Evolutionary conservation across 2,113 vertebrate genomes (phyloP), one percentile per base, ranked within the genome.

Genomic region (Podarcis raffonei): DNA sequence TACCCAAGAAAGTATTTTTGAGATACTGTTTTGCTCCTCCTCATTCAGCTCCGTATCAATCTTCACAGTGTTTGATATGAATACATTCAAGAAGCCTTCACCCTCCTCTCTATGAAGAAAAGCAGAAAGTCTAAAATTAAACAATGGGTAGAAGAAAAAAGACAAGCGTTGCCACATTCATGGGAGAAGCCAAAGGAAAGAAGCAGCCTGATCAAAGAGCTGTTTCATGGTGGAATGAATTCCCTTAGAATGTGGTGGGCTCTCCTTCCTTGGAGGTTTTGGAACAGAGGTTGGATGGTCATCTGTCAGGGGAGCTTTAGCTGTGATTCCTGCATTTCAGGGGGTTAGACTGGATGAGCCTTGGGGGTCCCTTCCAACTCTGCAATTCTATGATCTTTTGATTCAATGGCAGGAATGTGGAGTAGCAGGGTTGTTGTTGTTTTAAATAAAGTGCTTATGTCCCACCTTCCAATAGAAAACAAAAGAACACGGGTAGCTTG

Each of bases 21-120:
- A 32, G 0, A 42, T 7, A 42, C 8, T 0, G 42, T 1, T 42
- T 42, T 42, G 42, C 42, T 42, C 42, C 6, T 42, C 6, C 6
- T 96, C 91, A 75, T 90, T 94, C 5, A 96, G 62, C 90, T 96
- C 94, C 22, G 92, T 93, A 27, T 96, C 96, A 6, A 96, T 89
- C 11, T 96, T 93, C 68, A 95, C 94, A 3, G 96, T 91, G 77
- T 95, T 96, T 42, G 88, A 90, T 78, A 96, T 94, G 0, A 95
- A 95, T 83, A 89, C 94, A 30, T 96, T 94, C 69, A 96, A 91
- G 88, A 96, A 97, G 87, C 96, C 96, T 74, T 95, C 91, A 12
- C 93, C 95, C 87, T 97, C 94, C 81, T 95, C 93, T 57, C 96
- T 96, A 81, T 42, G 90, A 48, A 94, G 84, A 53, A 91, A 68